Evolutionary conservation across 2,113 vertebrate genomes (phyloP).

Genomic region (Anoura caudifer): DNA sequence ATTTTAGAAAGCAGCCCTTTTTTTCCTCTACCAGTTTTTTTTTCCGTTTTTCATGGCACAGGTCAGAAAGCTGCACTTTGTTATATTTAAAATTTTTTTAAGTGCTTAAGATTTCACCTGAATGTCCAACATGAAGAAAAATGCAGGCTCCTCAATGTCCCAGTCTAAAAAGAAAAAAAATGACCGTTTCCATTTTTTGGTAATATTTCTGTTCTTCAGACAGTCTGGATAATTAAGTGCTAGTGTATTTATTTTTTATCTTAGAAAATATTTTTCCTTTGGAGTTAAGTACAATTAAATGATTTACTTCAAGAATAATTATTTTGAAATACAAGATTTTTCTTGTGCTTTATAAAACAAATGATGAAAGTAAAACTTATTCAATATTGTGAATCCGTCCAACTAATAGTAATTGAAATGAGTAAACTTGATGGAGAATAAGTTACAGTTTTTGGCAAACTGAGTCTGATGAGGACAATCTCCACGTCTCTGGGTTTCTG

Average conservation of each 20-base stretch:
- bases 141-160: neutral
- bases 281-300: neutral
- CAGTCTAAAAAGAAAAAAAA: neutral
- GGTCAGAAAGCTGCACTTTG: neutral
- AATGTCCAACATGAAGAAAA: neutral
- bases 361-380: neutral
- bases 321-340: neutral
- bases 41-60: neutral
- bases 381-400: neutral
- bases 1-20: neutral
- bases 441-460: slow-evolving; percentile 46
- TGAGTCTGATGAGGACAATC: slow-evolving; percentile 63
- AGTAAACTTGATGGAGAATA: neutral
- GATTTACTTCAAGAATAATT: neutral
- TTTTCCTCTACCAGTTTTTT: neutral
- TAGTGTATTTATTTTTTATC: neutral
- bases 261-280: neutral
- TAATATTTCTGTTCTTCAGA: neutral
- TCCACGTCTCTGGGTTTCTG: slow-evolving; percentile 73
- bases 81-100: neutral
- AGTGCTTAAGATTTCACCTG: neutral
- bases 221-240: neutral
- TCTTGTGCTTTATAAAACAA: neutral
- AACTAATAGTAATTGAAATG: neutral
- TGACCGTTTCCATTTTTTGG: neutral